phyloP scores from a whole-genome alignment of 1,140 invertebrate genomes.

The Pseudomyrmex concolor region DNA sequence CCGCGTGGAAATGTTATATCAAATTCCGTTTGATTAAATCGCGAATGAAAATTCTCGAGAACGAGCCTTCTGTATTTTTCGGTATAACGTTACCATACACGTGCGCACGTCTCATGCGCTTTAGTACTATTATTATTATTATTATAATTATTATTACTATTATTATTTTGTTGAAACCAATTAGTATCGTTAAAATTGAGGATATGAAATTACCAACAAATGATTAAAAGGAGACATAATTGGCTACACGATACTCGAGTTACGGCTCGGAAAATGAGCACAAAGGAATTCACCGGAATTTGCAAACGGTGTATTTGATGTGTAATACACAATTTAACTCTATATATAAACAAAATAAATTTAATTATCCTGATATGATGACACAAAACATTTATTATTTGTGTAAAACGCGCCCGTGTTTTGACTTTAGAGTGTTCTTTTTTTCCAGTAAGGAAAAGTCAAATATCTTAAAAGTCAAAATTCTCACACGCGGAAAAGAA shows the following conservation, averaged over 20 bases:
- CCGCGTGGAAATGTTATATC: constrained; percentile 10
- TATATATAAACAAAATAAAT: constrained; percentile 3
- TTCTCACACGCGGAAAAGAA: no score
- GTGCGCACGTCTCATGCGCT: not conserved
- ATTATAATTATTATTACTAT: constrained; percentile 7
- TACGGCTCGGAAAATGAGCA: constrained; percentile 1
- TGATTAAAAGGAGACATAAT: constrained; percentile 36
- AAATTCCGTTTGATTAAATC: constrained; percentile 42
- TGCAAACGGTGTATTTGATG: not conserved
- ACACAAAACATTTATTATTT: constrained; percentile 8
- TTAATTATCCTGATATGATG: constrained; percentile 6
- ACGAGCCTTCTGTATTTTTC: not conserved
- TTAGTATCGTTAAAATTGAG: constrained; percentile 41
- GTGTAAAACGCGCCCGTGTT: not conserved
- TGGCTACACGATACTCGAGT: constrained; percentile 24
- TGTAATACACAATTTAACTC: constrained; percentile 11
- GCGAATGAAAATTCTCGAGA: constrained; percentile 17
- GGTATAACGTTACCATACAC: not conserved
- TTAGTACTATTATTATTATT: no score
- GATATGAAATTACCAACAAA: constrained; percentile 38
- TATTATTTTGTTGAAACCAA: constrained; percentile 20
- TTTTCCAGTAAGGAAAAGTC: no score
- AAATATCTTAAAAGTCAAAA: no score
- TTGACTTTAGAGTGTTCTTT: no score
- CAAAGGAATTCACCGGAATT: constrained; percentile 24